Evolutionary conservation across 2,113 vertebrate genomes (phyloP).

Genomic region (Dolichotis patagonum): DNA sequence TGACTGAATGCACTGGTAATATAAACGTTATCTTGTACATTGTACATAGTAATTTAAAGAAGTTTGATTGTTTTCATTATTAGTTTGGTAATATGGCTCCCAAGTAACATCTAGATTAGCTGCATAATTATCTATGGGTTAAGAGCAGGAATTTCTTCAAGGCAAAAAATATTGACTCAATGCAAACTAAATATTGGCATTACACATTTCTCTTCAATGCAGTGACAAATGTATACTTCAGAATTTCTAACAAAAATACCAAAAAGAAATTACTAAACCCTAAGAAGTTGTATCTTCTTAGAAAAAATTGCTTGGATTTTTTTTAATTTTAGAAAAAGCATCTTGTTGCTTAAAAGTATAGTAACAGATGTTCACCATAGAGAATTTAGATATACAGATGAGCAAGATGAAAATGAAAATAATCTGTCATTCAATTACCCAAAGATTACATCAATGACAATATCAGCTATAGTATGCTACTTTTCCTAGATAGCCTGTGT

Average conservation of each 20-base stretch:
- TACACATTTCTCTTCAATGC: neutral
- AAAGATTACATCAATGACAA: neutral
- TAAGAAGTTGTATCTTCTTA: neutral
- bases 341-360: slow-evolving; percentile 25
- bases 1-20: neutral
- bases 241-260: slow-evolving; percentile 36
- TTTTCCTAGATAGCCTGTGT: neutral
- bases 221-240: neutral
- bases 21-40: neutral
- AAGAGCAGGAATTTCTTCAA: slow-evolving; percentile 30
- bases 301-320: neutral
- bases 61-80: slow-evolving; percentile 22
- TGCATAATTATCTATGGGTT: slow-evolving; percentile 9
- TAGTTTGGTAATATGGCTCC: neutral
- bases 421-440: neutral
- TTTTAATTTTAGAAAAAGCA: neutral
- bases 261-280: slow-evolving; percentile 44
- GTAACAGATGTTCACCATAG: neutral
- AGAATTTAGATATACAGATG: slow-evolving; percentile 28
- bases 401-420: slow-evolving; percentile 45
- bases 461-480: neutral
- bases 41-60: neutral
- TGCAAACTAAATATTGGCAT: slow-evolving; percentile 46
- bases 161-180: neutral
- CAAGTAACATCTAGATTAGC: slow-evolving; percentile 5